Base-by-base conservation (phyloP, 1,140 invertebrate species). In the Anastrepha ludens region DNA sequence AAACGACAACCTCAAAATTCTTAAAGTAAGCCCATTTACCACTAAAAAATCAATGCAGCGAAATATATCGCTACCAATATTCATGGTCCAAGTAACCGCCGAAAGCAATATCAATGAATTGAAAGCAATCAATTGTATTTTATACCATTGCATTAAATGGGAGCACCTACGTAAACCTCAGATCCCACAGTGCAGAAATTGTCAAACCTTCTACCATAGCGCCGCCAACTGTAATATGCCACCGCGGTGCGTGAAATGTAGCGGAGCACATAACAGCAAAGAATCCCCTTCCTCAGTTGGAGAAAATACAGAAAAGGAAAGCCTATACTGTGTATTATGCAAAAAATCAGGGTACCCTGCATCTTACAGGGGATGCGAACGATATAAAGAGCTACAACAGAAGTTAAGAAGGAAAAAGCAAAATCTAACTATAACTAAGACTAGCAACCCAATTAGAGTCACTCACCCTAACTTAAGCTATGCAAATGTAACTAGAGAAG, bases 171-270 rank as follows among this genome's bases (percentile, higher is more conserved):
- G 44, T 11, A 70, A 58, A 55, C 62, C 64, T 20, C 41, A 70
- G 47, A 87, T 87, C 20, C 5, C 44, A 2, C 86, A 87, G 70
- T 87, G 86, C 20, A 70, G 62, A 70, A 87, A 58, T 17, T 87
- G 65, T 7, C 86, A 87, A 87, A 41, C 50, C n/a, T 70, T 87
- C 29, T 70, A 67, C 8, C 86, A 87, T 70, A 87, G 86, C 20
- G 62, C 86, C n/a, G n/a, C 86, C 0, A 87, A 87, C 17, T 87
- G 86, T 70, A 39, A 47, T 17, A 9, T 70, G 47, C 44, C 17
- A 6, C 41, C 15, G 17, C 47, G 65, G 44, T 87, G 86, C 5
- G 64, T 87, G 3, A 87, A 70, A 87, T 70, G 86, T 50, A 58
- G 58, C 29, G 65, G 55, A 87, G 3, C 15, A n/a, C 86, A 87